These are phyloP conservation scores for Petrocephalus zakoni DNA, from an alignment of 2,113 vertebrate species.

Conservation along the genomic window DNA sequence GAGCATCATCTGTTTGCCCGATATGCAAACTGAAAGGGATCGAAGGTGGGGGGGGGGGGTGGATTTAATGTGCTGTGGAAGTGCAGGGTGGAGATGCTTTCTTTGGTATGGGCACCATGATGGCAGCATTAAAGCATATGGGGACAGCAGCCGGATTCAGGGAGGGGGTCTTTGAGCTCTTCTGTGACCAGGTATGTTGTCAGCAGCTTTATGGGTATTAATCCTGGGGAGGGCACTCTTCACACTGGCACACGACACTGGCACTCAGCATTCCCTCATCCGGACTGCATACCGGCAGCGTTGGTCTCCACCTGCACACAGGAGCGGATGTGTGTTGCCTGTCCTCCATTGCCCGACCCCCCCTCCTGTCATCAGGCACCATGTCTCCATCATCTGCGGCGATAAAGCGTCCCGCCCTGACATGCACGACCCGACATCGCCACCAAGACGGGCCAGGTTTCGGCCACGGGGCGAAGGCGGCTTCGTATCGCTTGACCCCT, in stretches of 20 bases:
- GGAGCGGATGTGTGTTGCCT: neutral
- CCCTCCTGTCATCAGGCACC: constrained; percentile 19
- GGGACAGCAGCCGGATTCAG: neutral
- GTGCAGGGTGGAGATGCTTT: neutral
- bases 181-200: too few species aligned
- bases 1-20: neutral
- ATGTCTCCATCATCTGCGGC: neutral
- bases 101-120: neutral
- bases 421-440: neutral
- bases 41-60: neutral
- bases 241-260: too few species aligned
- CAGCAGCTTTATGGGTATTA: too few species aligned
- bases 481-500: neutral
- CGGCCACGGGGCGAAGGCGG: neutral
- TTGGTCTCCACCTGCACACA: neutral
- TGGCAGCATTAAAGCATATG: neutral
- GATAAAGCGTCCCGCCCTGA: neutral
- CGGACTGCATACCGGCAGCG: neutral
- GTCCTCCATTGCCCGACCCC: constrained; percentile 24
- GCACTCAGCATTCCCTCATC: neutral
- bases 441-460: neutral
- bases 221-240: too few species aligned
- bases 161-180: too few species aligned
- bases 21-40: neutral
- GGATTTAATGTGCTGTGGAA: neutral